phyloP scores from a whole-genome alignment of 2,797 vertebrate species.

The Hapalemur alaotrensis region DNA sequence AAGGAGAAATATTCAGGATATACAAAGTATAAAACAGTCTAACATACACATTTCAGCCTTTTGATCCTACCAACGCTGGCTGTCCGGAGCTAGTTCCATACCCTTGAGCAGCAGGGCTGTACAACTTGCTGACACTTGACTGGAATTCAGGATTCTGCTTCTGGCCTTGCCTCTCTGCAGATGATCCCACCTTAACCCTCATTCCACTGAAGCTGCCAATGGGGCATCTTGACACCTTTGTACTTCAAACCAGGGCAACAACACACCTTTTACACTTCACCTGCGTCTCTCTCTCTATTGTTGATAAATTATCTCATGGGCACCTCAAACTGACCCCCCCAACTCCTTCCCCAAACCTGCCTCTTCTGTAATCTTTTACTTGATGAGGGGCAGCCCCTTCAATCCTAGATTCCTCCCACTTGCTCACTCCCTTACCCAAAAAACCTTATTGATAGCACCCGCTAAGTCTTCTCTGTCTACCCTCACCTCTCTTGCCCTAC shows the following conservation, averaged over 20 bases:
- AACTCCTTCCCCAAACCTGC: neutral
- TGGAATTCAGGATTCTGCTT: neutral
- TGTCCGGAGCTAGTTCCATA: neutral
- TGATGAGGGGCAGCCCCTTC: neutral
- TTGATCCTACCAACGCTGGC: neutral
- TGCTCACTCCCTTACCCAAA: neutral
- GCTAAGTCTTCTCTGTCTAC: too few species aligned
- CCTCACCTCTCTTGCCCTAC: too few species aligned
- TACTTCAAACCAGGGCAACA: neutral
- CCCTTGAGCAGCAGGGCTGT: rapidly evolving
- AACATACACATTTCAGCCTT: neutral
- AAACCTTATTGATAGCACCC: neutral
- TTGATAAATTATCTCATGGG: neutral
- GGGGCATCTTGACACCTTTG: neutral
- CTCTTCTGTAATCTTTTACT: neutral
- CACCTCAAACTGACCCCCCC: neutral
- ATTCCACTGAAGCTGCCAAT: neutral
- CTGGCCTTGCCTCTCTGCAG: neutral
- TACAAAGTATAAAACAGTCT: neutral
- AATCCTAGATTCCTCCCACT: neutral
- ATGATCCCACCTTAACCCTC: neutral
- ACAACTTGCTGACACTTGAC: neutral
- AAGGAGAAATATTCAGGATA: neutral
- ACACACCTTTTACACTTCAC: neutral
- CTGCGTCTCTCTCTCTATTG: neutral